Evolutionary conservation across 2,888 invertebrate genomes (phyloP).

Genomic region (Muschampia plurimacula): DNA sequence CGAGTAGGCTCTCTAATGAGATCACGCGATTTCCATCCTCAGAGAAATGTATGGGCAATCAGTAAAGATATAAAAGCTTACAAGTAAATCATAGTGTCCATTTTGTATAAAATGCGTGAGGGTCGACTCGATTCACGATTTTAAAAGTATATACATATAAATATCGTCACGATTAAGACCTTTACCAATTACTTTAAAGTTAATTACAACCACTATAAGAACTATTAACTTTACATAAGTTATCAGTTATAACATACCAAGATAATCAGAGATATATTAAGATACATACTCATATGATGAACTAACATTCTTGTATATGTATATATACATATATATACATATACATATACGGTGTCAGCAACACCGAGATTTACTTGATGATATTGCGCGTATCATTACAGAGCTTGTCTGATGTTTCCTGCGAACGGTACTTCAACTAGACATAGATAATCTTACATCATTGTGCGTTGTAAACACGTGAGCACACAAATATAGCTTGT

Average conservation of each 20-base stretch:
- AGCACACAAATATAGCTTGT: slow-evolving; percentile 25
- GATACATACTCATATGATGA: slow-evolving; percentile 6
- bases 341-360: slow-evolving; percentile 14
- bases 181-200: not conserved
- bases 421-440: slow-evolving; percentile 25
- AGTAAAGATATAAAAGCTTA: slow-evolving; percentile 1
- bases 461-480: slow-evolving; percentile 30
- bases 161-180: not conserved
- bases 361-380: slow-evolving; percentile 26
- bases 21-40: slow-evolving; percentile 32
- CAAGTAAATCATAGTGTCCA: slow-evolving; percentile 2
- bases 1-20: slow-evolving; percentile 30
- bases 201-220: not conserved
- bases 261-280: slow-evolving; percentile 17
- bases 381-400: slow-evolving; percentile 30
- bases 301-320: not conserved
- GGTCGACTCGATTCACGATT: slow-evolving; percentile 1
- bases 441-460: slow-evolving; percentile 36
- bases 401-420: slow-evolving; percentile 31
- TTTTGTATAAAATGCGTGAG: slow-evolving; percentile 3
- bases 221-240: not conserved
- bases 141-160: not conserved
- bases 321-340: no score
- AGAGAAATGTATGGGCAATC: slow-evolving; percentile 17
- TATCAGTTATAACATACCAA: not conserved